Base-by-base conservation (phyloP, 2,113 vertebrate species). In the Sturnus vulgaris region DNA sequence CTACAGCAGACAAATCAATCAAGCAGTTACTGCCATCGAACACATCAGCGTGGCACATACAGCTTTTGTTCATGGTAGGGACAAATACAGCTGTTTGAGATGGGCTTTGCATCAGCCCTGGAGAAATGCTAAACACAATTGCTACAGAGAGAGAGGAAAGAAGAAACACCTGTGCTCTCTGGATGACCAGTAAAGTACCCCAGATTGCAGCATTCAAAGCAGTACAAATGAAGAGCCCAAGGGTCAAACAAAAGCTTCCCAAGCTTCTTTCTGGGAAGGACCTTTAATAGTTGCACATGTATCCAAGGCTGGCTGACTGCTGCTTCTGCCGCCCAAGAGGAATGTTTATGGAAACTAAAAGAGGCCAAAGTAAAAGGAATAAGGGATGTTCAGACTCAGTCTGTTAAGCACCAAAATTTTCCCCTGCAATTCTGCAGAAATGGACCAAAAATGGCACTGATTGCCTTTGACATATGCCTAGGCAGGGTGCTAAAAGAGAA, bases 301-400 rank as follows among this genome's bases (percentile, higher is more conserved):
- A 15, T 60, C 53, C 65, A 82, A 72, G 25, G 8, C 52, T 42
- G 44, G 12, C 27, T 82, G 70, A 8, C 39, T 55, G 35, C 56
- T 89, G 52, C 30, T 65, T 85, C 40, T 79, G 70, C 37, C 0
- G 1, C 61, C 50, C 2, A 1, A 82, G 31, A 64, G 28, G 40
- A 90, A 90, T 85, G 66, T 93, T 96, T 95, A 87, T 60, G n/a
- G 73, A 95, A 94, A 76, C 6, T 72, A 72, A 80, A 72, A 87
- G 84, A 85, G 75, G 77, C 35, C 73, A 66, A 86, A 87, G 7
- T 49, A 76, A 30, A 47, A 73, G 78, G 44, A 89, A 76, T 21
- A 68, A 91, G 49, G 14, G 40, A 46, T 76, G 23, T 82, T 93
- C 57, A 71, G 60, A 59, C 49, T 7, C 15, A 82, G 37, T 24